Base-by-base conservation (phyloP, 2,888 invertebrate genomes). In the Drosophila meridionalis region DNA sequence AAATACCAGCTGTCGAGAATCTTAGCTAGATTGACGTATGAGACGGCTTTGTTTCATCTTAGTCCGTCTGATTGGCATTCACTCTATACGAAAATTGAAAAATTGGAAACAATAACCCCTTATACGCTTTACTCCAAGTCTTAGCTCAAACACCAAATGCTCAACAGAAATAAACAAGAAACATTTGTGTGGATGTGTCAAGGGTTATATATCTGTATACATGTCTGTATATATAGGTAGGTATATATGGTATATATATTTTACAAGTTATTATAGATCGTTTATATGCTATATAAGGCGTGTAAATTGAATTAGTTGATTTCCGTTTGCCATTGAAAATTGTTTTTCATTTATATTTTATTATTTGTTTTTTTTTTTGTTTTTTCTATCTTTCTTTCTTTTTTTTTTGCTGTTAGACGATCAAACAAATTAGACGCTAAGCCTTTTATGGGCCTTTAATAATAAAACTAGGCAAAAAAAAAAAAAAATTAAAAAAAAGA, bases 381-480 rank as follows among this genome's bases (percentile, higher is more conserved):
- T 62, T 52, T 80, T 73, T 79, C 71, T 75, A 38, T 53, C 8
- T 74, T 71, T 78, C 69, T 73, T 68, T 42, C 43, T 36, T 59
- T 58, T 73, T 60, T 82, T 79, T 79, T 79, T 76, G 62, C 76
- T 82, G 87, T 88, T 88, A 88, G 82, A 86, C 87, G 86, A 85
- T 89, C 80, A 82, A 88, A 87, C 82, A 82, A 88, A 89, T 88
- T 88, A 87, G 80, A 81, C 67, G 86, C 87, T 85, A 78, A 60
- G 78, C 83, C 87, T 56, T 87, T 82, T 82, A 82, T 78, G 87
- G 87, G 66, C 68, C 48, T 85, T 87, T 80, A 83, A 85, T 86
- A 80, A 83, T 83, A 83, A 83, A 69, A 80, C 78, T 76, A 80
- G 57, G 69, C 67, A 73, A 73, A 76, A 80, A 76, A 71, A n/a